A percentile compares a stretch with the other conserved stretches of the same genome.
phyloP scores from a whole-genome alignment of 2,113 vertebrate genomes.

The Tychaedon coryphoeus region DNA sequence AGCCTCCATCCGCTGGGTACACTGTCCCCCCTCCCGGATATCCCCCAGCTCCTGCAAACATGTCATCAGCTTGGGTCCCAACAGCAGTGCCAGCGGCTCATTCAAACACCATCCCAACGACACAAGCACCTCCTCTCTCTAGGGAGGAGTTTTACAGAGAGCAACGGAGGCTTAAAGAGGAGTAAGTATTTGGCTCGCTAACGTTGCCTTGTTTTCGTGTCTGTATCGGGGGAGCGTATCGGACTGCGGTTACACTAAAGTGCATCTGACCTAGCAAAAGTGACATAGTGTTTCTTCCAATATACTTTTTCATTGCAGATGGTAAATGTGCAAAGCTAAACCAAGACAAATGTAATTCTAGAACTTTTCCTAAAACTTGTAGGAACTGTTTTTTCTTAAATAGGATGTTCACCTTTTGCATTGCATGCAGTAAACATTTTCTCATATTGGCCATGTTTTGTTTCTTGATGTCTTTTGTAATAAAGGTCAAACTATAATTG shows the following conservation, averaged over 20 bases:
- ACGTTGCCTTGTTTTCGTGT: constrained; percentile 48
- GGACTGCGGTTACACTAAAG: constrained; percentile 40
- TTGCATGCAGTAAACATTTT: constrained; percentile 70
- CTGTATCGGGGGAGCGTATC: constrained; percentile 50
- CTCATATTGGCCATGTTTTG: constrained; percentile 58
- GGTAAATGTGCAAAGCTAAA: constrained; percentile 67
- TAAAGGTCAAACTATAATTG: constrained; percentile 57
- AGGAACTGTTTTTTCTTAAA: constrained; percentile 71
- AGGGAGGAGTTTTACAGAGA: constrained; percentile 93
- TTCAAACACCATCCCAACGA: constrained; percentile 77
- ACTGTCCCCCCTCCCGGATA: constrained; percentile 89
- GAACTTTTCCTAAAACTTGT: constrained; percentile 51
- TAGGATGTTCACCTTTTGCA: constrained; percentile 72
- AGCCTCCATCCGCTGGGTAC: constrained; percentile 83
- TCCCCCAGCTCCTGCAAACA: constrained; percentile 81
- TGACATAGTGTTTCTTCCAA: constrained; percentile 29
- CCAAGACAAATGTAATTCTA: constrained; percentile 62
- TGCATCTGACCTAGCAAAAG: constrained; percentile 60
- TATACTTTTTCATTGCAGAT: constrained; percentile 52
- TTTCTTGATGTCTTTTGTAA: constrained; percentile 66
- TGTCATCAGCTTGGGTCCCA: constrained; percentile 85
- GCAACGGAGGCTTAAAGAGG: constrained; percentile 87
- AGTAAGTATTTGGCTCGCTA: constrained; percentile 80
- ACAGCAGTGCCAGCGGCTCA: constrained; percentile 79
- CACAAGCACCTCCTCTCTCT: constrained; percentile 84